Evolutionary conservation across 2,888 invertebrate genomes (phyloP), one percentile per base, ranked within the genome.

Genomic region (Xiphydria camelus): DNA sequence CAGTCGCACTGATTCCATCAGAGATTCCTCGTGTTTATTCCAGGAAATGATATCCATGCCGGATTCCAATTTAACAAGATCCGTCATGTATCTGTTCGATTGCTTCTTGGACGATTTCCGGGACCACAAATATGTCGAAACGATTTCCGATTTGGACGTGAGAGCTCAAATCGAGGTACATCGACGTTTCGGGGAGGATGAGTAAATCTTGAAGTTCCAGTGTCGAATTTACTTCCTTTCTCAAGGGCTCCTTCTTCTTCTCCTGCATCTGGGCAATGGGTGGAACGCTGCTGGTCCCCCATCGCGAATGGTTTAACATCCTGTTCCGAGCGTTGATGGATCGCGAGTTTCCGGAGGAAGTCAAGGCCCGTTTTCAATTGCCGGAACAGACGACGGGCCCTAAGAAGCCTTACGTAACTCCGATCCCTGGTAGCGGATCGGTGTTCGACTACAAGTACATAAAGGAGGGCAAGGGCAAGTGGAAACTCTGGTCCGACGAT

Each of bases 191-290:
- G n/a, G n/a, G n/a, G n/a, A 35, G 20, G n/a, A n/a, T n/a, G n/a
- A n/a, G n/a, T n/a, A n/a, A n/a, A n/a, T n/a, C n/a, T n/a, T n/a
- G n/a, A n/a, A n/a, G n/a, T n/a, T n/a, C n/a, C n/a, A n/a, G n/a
- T n/a, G n/a, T n/a, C n/a, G n/a, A n/a, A n/a, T n/a, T n/a, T n/a
- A n/a, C n/a, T n/a, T n/a, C n/a, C n/a, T n/a, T n/a, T n/a, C n/a
- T 68, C 4, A 51, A 89, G 88, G 93, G 95, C 1, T 87, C 90
- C 1, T 96, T 96, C 77, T 87, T 96, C 73, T 96, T 96, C 70
- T 86, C 94, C 0, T 84, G 88, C 51, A 91, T 94, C 55, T 96
- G 96, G 96, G 88, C 94, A 0, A 70, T 95, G 61, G 95, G 96
- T 23, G 91, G 88, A 0, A 88, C 91, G 0, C 69, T 92, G 36